These are phyloP conservation scores for Tychaedon coryphoeus DNA, from an alignment of 2,113 vertebrate species.

Conservation along the genomic window DNA sequence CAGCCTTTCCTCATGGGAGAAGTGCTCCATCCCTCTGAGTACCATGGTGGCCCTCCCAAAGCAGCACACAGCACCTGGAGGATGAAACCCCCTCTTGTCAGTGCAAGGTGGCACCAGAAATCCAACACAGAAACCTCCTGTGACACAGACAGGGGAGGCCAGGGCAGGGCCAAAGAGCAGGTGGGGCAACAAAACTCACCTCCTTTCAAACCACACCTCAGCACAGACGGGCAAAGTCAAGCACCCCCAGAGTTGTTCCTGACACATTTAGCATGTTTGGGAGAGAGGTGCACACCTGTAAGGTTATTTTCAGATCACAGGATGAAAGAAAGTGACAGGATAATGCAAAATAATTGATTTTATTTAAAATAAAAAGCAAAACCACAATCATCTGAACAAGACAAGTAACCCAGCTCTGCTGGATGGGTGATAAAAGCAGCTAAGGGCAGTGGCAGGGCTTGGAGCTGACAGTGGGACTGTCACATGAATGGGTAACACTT, in stretches of 20 bases:
- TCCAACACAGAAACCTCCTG: background rate
- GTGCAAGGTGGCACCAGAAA: background rate
- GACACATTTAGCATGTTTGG: background rate
- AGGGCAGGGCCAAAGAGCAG: background rate
- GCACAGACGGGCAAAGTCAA: background rate
- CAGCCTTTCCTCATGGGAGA: background rate
- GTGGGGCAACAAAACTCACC: background rate
- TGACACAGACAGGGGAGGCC: background rate
- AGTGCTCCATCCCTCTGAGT: background rate
- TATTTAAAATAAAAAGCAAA: constrained; percentile 70
- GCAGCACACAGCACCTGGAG: rapidly evolving
- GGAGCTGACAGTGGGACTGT: background rate
- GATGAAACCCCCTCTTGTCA: rapidly evolving
- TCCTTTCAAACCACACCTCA: background rate
- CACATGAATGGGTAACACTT: background rate
- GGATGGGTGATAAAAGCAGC: constrained; percentile 32
- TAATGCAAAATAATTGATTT: constrained; percentile 70
- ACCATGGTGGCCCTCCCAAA: background rate
- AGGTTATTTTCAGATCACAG: background rate
- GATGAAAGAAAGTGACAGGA: background rate
- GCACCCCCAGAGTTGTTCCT: rapidly evolving
- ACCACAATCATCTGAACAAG: constrained; percentile 41
- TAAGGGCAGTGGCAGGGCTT: background rate
- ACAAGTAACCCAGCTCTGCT: constrained; percentile 60
- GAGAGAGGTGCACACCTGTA: background rate